These are phyloP conservation scores for Drosophila auraria DNA, from an alignment of 1,140 invertebrate genomes.

Conservation along the genomic window DNA sequence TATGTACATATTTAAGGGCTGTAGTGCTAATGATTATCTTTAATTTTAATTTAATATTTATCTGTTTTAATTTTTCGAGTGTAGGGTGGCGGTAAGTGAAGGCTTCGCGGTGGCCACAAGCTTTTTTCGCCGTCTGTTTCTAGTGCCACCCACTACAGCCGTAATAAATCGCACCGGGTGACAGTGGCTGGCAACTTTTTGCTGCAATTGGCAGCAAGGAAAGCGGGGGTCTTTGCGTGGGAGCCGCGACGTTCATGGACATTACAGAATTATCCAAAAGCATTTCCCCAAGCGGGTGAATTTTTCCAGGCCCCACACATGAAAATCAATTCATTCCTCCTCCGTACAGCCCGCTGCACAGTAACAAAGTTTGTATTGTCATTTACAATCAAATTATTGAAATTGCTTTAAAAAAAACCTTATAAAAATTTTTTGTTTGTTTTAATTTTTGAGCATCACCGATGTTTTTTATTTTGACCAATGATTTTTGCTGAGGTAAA, in stretches of 20 bases:
- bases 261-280: conserved; percentile 69
- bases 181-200: conserved; percentile 50
- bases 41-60: not conserved
- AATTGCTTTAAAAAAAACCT: not conserved
- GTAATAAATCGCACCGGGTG: conserved; percentile 61
- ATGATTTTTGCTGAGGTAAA: not conserved
- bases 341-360: not conserved
- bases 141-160: conserved; percentile 37
- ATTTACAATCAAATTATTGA: too few relatives aligned
- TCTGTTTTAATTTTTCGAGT: conserved; percentile 4
- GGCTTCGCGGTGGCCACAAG: conserved; percentile 5
- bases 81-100: conserved; percentile 1
- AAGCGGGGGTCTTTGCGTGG: conserved; percentile 5
- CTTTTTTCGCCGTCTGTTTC: conserved; percentile 2
- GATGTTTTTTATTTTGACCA: not conserved
- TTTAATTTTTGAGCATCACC: not conserved
- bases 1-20: not conserved
- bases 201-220: conserved; percentile 17
- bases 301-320: conserved; percentile 49
- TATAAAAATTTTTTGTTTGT: too few relatives aligned
- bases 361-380: not conserved
- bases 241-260: conserved; percentile 12
- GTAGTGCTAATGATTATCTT: not conserved
- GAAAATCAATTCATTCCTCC: conserved; percentile 62
- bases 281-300: conserved; percentile 54